These are phyloP conservation scores for Hemiprocne comata DNA, from an alignment of 2,113 vertebrate genomes.

Conservation along the genomic window DNA sequence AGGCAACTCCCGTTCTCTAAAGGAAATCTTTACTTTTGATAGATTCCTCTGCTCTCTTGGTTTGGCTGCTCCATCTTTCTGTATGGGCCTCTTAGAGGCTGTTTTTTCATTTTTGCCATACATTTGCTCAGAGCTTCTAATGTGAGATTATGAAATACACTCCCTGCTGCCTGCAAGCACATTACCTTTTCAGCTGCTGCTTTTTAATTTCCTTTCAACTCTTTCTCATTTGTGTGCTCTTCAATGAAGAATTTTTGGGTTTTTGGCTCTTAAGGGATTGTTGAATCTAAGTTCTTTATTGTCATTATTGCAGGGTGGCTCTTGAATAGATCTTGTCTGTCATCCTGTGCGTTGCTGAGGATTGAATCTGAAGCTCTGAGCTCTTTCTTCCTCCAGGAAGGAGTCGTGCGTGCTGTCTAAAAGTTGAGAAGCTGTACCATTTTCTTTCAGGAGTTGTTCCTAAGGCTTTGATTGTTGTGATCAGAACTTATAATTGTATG, in stretches of 20 bases:
- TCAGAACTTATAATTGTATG: neutral
- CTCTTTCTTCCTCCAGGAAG: neutral
- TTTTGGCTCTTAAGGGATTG: neutral
- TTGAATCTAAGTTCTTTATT: neutral
- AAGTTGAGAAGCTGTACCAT: neutral
- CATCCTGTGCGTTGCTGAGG: neutral
- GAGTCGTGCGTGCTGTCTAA: neutral
- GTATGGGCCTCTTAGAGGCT: neutral
- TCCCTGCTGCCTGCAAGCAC: neutral
- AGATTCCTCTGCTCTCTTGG: neutral
- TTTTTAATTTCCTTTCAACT: conserved; percentile 40
- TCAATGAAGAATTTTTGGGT: neutral
- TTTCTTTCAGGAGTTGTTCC: neutral
- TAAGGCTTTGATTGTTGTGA: neutral
- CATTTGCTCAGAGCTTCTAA: neutral
- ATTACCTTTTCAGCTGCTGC: conserved; percentile 4
- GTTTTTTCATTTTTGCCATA: neutral
- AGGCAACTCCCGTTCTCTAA: neutral
- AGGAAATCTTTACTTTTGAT: neutral
- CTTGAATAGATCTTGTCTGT: conserved; percentile 16
- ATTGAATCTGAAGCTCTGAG: neutral
- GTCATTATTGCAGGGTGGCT: neutral
- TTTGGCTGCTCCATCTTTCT: neutral
- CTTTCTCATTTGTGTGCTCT: neutral
- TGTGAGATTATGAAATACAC: neutral